Percentiles rank a stretch among this genome's conserved stretches.
These are phyloP conservation scores for Daboia siamensis DNA, from an alignment of 2,113 vertebrate genomes.

Conservation along the genomic window DNA sequence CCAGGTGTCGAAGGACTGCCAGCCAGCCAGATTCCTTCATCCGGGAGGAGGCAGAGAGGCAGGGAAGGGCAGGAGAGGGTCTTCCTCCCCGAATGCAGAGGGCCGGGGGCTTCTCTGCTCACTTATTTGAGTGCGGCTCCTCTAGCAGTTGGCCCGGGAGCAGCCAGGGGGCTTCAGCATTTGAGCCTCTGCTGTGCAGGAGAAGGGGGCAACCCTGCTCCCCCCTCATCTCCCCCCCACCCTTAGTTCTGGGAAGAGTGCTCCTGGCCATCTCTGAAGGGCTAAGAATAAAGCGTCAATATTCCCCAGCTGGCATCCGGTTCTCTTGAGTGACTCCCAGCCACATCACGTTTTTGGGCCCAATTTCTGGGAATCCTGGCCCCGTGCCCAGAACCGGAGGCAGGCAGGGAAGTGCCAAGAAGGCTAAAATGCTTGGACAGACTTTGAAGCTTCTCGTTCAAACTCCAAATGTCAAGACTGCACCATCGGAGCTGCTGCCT, in stretches of 20 bases:
- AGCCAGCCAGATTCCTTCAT: not conserved
- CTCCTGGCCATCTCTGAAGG: not conserved
- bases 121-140: not conserved
- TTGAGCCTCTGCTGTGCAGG: not conserved
- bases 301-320: not conserved
- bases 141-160: not conserved
- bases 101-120: not conserved
- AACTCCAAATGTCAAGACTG: not conserved
- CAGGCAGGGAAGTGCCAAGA: not conserved
- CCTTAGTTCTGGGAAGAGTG: not conserved
- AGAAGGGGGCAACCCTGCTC: not conserved
- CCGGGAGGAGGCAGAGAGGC: not conserved
- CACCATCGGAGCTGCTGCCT: not conserved
- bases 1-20: not conserved
- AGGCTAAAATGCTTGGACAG: not conserved
- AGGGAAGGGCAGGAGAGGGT: not conserved
- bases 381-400: not conserved
- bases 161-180: not conserved
- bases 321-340: not conserved
- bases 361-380: not conserved
- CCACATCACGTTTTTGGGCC: not conserved
- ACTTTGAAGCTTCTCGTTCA: not conserved
- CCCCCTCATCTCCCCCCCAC: too few species aligned
- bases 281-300: not conserved
- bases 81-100: not conserved